phyloP scores from a whole-genome alignment of 2,797 vertebrate genomes.

The Pagetopsis macropterus region DNA sequence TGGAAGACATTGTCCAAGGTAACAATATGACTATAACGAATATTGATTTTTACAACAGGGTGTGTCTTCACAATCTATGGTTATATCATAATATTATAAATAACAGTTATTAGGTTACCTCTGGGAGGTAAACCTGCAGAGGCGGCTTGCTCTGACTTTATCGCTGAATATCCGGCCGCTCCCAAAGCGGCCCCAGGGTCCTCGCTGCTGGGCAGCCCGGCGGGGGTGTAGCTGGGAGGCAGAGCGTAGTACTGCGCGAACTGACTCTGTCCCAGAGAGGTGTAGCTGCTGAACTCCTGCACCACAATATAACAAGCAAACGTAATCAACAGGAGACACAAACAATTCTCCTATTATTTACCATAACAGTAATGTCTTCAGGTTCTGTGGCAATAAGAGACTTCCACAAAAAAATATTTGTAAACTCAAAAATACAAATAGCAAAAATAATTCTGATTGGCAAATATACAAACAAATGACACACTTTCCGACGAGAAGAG shows the following conservation, averaged over 20 bases:
- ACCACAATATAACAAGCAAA: not conserved
- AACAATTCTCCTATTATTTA: not conserved
- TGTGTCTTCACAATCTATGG: no score
- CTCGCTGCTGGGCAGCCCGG: constrained; percentile 83
- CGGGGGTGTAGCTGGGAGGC: constrained; percentile 88
- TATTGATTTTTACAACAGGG: no score
- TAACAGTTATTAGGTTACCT: constrained; percentile 75
- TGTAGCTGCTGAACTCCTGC: constrained; percentile 93
- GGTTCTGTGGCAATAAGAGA: no score
- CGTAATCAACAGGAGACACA: not conserved
- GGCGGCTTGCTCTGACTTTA: constrained; percentile 80
- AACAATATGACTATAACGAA: no score
- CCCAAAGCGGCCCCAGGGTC: constrained; percentile 76
- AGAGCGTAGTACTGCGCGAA: constrained; percentile 92
- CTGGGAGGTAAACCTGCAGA: constrained; percentile 83
- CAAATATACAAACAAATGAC: no score
- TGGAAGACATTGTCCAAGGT: no score
- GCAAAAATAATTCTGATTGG: no score
- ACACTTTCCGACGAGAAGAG: no score
- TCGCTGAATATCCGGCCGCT: constrained; percentile 80
- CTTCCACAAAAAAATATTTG: no score
- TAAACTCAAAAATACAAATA: no score
- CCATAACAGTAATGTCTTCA: not conserved
- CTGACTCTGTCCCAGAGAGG: constrained; percentile 91
- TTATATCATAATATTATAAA: no score